Conservation (phyloP, 2,113 vertebrate species). For the Hiodon tergisus region DNA sequence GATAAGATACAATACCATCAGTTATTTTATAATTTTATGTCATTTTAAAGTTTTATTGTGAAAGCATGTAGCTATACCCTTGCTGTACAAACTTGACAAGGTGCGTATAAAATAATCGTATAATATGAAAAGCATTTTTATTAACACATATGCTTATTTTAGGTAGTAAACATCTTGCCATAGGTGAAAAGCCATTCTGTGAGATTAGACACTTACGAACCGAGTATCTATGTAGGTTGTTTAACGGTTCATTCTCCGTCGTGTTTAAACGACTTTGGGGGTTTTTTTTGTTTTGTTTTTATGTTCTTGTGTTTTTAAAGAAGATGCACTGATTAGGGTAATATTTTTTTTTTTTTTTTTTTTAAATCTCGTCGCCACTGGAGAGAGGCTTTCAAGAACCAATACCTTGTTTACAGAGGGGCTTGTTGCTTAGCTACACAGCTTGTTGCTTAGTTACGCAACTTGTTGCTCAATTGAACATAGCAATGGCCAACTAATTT, state of each 20-base stretch:
- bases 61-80: neutral
- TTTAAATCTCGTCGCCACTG: constrained; percentile 58
- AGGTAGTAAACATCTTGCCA: neutral
- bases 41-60: constrained; percentile 41
- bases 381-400: constrained; percentile 61
- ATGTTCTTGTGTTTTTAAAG: constrained; percentile 45
- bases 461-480: constrained; percentile 27
- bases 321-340: constrained; percentile 78
- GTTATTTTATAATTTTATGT: constrained; percentile 36
- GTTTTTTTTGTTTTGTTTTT: neutral
- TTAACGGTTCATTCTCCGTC: constrained; percentile 44
- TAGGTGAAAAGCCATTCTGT: constrained; percentile 35
- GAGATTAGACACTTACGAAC: neutral
- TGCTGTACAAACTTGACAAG: neutral
- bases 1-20: constrained; percentile 5
- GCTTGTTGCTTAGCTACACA: constrained; percentile 27
- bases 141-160: neutral
- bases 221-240: no score
- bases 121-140: neutral
- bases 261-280: neutral
- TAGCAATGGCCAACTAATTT: constrained; percentile 15
- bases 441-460: no score
- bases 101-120: neutral
- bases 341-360: constrained; percentile 54
- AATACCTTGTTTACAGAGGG: constrained; percentile 71